Percentiles rank a stretch among this genome's conserved stretches.
Evolutionary conservation across 2,888 invertebrate genomes (phyloP).

Genomic region (Balanococcus diminutus): DNA sequence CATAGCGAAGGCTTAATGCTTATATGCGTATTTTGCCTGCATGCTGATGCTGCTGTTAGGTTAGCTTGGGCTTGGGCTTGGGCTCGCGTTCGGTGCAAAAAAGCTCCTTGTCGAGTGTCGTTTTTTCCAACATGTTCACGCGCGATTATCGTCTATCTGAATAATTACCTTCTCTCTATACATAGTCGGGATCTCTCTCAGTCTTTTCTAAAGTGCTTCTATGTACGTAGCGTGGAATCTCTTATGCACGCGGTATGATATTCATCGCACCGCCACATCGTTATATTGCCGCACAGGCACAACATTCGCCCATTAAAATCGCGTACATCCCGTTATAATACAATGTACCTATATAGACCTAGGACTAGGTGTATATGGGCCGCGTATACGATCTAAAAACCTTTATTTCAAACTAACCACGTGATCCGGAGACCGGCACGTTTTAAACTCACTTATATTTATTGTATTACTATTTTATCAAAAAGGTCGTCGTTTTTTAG

Average conservation of each 20-base stretch:
- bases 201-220: constrained; percentile 15
- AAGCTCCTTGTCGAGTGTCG: neutral
- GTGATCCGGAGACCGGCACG: neutral
- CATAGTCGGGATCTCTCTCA: neutral
- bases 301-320: constrained; percentile 14
- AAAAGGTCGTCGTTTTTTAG: neutral
- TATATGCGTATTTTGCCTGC: neutral
- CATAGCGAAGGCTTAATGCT: neutral
- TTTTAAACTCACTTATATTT: neutral
- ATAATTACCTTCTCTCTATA: neutral
- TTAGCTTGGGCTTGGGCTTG: neutral
- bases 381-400: neutral
- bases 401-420: neutral
- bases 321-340: neutral
- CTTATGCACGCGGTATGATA: neutral
- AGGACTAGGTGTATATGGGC: neutral
- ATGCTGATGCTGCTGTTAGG: too few species aligned
- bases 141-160: constrained; percentile 24
- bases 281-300: neutral
- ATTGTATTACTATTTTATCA: neutral
- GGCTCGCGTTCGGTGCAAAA: neutral
- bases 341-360: too few species aligned
- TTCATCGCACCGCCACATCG: constrained; percentile 6
- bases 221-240: neutral
- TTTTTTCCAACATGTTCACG: constrained; percentile 14